phyloP scores from a whole-genome alignment of 2,113 vertebrate genomes.

The Leiothrix lutea region DNA sequence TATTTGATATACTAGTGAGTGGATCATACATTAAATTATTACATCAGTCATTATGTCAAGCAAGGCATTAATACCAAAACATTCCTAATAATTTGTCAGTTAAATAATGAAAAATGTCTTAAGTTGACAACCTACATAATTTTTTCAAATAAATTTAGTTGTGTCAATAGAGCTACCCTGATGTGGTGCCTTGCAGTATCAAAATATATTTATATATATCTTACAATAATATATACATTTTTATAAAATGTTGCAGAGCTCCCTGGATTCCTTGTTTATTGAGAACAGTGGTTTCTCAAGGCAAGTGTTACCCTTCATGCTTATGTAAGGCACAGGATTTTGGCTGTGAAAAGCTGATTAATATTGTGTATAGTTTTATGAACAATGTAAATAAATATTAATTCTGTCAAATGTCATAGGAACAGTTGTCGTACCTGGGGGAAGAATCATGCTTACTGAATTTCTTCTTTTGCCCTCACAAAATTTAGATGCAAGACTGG shows the following conservation, averaged over 20 bases:
- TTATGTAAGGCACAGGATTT: background rate
- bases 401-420: background rate
- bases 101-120: background rate
- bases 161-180: background rate
- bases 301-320: background rate
- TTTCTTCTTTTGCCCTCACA: background rate
- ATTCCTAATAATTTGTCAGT: background rate
- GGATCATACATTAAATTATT: background rate
- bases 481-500: background rate
- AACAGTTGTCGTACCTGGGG: background rate
- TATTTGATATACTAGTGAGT: background rate
- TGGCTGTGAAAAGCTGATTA: constrained; percentile 5
- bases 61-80: background rate
- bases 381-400: background rate
- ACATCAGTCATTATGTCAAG: background rate
- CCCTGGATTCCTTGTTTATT: background rate
- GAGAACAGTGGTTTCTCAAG: background rate
- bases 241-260: background rate
- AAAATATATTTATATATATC: background rate
- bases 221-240: background rate
- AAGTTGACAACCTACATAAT: background rate
- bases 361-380: background rate
- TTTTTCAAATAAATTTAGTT: background rate
- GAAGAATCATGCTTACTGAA: background rate
- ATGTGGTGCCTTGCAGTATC: background rate